Evolutionary conservation across 2,113 vertebrate species (phyloP).

Genomic region (Centropus unirufus): DNA sequence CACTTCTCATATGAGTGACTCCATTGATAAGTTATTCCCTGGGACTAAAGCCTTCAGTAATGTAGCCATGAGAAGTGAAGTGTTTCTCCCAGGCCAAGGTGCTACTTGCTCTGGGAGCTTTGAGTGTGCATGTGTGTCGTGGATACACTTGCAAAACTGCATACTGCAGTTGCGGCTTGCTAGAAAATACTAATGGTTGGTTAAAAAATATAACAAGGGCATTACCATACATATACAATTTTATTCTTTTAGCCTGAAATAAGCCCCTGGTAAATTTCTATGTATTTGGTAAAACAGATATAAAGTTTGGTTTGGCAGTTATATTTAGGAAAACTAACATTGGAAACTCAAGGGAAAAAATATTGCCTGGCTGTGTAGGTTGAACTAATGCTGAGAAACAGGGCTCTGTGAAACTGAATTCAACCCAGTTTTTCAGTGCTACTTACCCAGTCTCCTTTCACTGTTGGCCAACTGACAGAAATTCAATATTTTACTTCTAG

Average conservation of each 20-base stretch:
- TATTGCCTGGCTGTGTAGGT: not conserved
- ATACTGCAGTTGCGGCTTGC: not conserved
- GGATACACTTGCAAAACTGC: not conserved
- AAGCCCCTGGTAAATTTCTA: constrained; percentile 3
- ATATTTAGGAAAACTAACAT: constrained; percentile 26
- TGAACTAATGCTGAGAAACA: constrained; percentile 37
- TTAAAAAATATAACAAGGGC: constrained; percentile 18
- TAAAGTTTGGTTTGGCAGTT: constrained; percentile 61
- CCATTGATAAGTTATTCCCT: not conserved
- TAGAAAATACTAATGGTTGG: not conserved
- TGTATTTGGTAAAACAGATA: constrained; percentile 45
- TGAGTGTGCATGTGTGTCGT: not conserved
- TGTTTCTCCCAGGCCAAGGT: not conserved
- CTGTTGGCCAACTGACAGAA: constrained; percentile 34
- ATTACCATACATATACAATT: constrained; percentile 22
- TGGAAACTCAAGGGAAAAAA: constrained; percentile 14
- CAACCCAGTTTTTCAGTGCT: constrained; percentile 34
- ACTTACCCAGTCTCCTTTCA: constrained; percentile 3
- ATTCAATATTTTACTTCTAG: constrained; percentile 53
- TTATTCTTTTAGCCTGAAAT: constrained; percentile 40
- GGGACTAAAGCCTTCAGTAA: not conserved
- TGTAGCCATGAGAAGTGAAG: not conserved
- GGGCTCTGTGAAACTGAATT: constrained; percentile 46
- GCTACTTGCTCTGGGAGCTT: not conserved
- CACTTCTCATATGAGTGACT: not conserved